These are phyloP conservation scores for Oxyteleia sp. DNA, from an alignment of 2,888 invertebrate species.

Conservation along the genomic window DNA sequence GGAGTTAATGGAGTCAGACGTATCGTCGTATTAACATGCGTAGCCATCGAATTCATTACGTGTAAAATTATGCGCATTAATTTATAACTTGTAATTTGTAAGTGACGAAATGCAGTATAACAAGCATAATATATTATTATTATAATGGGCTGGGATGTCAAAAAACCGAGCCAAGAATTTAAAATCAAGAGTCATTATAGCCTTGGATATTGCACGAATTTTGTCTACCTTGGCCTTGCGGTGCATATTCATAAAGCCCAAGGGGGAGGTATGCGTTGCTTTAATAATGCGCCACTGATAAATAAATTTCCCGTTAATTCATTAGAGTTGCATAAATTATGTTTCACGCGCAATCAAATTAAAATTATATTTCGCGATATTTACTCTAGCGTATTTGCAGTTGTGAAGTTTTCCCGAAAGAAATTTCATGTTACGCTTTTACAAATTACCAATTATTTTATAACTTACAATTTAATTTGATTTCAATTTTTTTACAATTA, in stretches of 20 bases:
- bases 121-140: constrained; percentile 68
- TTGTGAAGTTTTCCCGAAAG: too few species aligned
- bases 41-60: constrained; percentile 29
- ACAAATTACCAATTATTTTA: too few species aligned
- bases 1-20: constrained; percentile 37
- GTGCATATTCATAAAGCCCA: constrained; percentile 31
- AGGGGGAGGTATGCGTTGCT: constrained; percentile 18
- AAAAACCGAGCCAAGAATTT: constrained; percentile 70
- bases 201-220: constrained; percentile 70
- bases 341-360: constrained; percentile 1
- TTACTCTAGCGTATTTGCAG: too few species aligned
- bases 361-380: neutral
- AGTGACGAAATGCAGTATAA: constrained; percentile 48
- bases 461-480: too few species aligned
- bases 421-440: too few species aligned
- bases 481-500: too few species aligned
- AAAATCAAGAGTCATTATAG: constrained; percentile 77
- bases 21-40: constrained; percentile 15
- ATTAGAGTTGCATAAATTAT: constrained; percentile 19
- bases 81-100: constrained; percentile 50
- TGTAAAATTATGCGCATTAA: constrained; percentile 48
- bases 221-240: constrained; percentile 57
- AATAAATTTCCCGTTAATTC: constrained; percentile 35
- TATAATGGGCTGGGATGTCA: constrained; percentile 71
- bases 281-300: constrained; percentile 36